Conservation (phyloP, 2,113 vertebrate species). For the Sapajus apella region DNA sequence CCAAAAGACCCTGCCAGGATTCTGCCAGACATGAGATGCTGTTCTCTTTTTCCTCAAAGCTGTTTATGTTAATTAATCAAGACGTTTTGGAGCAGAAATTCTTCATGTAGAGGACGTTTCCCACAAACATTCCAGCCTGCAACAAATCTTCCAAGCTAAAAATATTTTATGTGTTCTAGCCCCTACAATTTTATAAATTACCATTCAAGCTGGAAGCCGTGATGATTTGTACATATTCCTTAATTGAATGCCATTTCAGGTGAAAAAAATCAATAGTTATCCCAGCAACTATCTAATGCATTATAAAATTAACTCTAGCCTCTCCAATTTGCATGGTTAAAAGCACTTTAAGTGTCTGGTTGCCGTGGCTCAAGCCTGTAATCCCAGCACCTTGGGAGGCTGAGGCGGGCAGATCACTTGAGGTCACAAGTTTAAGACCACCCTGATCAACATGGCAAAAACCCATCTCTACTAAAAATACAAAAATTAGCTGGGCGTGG, state of each 20-base stretch:
- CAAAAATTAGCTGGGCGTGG: no score
- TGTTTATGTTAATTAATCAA: constrained; percentile 53
- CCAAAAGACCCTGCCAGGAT: constrained; percentile 35
- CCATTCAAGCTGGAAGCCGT: background rate
- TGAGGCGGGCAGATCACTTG: no score
- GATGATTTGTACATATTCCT: constrained; percentile 1
- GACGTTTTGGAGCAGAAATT: constrained; percentile 35
- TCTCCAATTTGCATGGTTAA: constrained; percentile 2
- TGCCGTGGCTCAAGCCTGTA: no score
- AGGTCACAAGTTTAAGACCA: no score
- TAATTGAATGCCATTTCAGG: constrained; percentile 5
- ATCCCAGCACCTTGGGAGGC: no score
- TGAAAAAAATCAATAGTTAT: constrained; percentile 40
- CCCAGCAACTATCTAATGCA: constrained; percentile 39
- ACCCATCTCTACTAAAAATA: no score
- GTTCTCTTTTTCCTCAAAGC: constrained; percentile 18
- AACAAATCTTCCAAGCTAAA: constrained; percentile 35
- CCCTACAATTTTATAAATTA: constrained; percentile 2
- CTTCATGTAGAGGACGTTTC: constrained; percentile 35
- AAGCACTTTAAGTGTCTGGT: constrained; percentile 38
- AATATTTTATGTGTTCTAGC: background rate
- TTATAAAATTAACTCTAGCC: constrained; percentile 45
- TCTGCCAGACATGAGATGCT: background rate
- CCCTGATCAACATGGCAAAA: no score
- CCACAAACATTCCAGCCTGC: constrained; percentile 18